These are phyloP conservation scores for Cylas formicarius DNA, from an alignment of 1,140 invertebrate species.

Conservation along the genomic window DNA sequence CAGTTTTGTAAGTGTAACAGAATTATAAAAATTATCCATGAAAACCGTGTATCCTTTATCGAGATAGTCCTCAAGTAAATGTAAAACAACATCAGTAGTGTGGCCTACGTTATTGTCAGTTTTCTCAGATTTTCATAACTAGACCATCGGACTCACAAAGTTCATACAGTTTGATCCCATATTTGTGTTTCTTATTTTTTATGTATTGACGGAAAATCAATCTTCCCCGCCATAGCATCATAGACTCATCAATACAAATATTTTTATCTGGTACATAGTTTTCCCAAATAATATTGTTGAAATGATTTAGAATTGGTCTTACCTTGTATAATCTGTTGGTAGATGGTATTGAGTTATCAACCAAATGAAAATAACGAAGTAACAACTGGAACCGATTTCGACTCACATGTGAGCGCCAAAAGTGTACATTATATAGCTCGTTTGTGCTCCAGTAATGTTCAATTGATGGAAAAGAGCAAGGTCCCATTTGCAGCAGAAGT, in stretches of 20 bases:
- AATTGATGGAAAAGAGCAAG: no score
- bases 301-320: no score
- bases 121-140: conserved; percentile 12
- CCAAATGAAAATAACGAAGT: no score
- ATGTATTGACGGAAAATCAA: conserved; percentile 18
- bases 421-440: no score
- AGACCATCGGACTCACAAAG: conserved; percentile 14
- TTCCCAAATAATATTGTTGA: no score
- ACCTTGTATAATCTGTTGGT: no score
- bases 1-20: conserved; percentile 33
- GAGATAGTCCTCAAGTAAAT: conserved; percentile 27
- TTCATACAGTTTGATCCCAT: conserved; percentile 18
- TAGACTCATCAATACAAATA: conserved; percentile 29
- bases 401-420: no score
- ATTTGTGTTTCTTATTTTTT: conserved; percentile 19
- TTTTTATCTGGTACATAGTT: conserved; percentile 24
- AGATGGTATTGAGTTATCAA: no score
- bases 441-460: no score
- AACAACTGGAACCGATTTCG: no score
- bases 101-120: no score
- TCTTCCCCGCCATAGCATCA: conserved; percentile 24
- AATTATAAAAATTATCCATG: conserved; percentile 44
- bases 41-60: conserved; percentile 38
- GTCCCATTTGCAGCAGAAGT: no score
- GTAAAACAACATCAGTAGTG: conserved; percentile 16